Conservation (phyloP, 2,797 vertebrate genomes). For the Xenentodon cancila region DNA sequence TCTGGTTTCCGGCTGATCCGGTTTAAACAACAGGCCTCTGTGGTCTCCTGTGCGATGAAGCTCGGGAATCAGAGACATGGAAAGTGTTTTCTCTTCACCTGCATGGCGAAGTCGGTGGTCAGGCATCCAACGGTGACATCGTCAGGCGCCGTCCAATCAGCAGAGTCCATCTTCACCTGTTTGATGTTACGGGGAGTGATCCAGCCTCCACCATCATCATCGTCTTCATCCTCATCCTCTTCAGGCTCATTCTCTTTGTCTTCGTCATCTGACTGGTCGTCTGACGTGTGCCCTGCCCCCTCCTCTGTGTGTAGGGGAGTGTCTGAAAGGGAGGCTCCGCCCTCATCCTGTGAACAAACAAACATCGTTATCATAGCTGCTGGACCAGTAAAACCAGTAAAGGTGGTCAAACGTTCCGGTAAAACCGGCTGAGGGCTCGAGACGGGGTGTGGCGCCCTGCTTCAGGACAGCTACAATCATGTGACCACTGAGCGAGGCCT, state of each 20-base stretch:
- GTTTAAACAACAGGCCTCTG: no score
- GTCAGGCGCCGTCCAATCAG: slow-evolving; percentile 68
- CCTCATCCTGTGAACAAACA: slow-evolving; percentile 40
- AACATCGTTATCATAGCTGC: background rate
- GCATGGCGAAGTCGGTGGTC: slow-evolving; percentile 97
- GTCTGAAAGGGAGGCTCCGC: slow-evolving; percentile 9
- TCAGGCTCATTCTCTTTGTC: slow-evolving; percentile 55
- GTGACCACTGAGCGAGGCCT: no score
- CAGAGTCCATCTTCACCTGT: slow-evolving; percentile 84
- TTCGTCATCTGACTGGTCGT: slow-evolving; percentile 37
- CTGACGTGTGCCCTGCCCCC: background rate
- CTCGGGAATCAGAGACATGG: no score
- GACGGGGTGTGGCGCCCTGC: no score
- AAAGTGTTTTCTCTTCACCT: slow-evolving; percentile 70
- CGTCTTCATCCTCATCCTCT: slow-evolving; percentile 27
- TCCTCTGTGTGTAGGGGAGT: slow-evolving; percentile 6
- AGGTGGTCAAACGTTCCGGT: background rate
- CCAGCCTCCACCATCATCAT: slow-evolving; percentile 85
- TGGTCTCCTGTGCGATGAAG: no score
- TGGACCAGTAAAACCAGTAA: background rate
- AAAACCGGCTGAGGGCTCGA: no score
- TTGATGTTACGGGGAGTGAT: slow-evolving; percentile 95
- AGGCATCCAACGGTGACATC: slow-evolving; percentile 89
- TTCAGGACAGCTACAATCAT: no score
- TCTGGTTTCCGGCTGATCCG: no score